phyloP scores from a whole-genome alignment of 2,797 vertebrate species.

The Perodicticus potto region DNA sequence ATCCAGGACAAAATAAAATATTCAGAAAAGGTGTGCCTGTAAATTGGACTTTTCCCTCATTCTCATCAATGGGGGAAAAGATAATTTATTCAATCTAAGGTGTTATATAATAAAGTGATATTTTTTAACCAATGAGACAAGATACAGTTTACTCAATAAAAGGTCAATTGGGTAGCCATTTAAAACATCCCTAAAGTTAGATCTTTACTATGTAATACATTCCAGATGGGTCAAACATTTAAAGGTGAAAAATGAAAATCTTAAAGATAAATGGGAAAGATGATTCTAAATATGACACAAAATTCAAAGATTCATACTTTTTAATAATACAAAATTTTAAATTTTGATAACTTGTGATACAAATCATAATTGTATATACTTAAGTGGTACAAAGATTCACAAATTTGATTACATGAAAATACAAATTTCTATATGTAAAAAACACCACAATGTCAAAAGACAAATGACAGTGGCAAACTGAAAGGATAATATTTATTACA shows the following conservation, averaged over 20 bases:
- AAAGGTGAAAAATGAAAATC: slow-evolving; percentile 48
- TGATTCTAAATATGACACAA: slow-evolving; percentile 37
- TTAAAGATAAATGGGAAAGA: neutral
- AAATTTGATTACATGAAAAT: slow-evolving; percentile 51
- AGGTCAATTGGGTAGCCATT: neutral
- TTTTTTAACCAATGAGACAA: slow-evolving; percentile 44
- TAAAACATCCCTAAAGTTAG: slow-evolving; percentile 4
- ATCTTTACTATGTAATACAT: slow-evolving; percentile 21
- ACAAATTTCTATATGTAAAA: slow-evolving; percentile 3
- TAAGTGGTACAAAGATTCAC: slow-evolving; percentile 4
- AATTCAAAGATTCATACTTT: slow-evolving; percentile 14
- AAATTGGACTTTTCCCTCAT: neutral
- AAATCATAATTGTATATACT: neutral
- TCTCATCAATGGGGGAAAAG: neutral
- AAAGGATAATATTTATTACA: slow-evolving; percentile 40
- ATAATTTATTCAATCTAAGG: slow-evolving; percentile 12
- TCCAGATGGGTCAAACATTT: neutral
- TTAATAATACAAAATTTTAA: neutral
- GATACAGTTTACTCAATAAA: neutral
- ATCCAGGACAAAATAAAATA: neutral
- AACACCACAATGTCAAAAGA: slow-evolving; percentile 26
- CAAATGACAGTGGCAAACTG: slow-evolving; percentile 9
- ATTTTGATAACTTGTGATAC: neutral
- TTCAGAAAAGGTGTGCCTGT: neutral
- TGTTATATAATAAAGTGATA: neutral